Evolutionary conservation across 92 coral and sea anemone genomes (phyloP).

Genomic region (Nematostella vectensis): DNA sequence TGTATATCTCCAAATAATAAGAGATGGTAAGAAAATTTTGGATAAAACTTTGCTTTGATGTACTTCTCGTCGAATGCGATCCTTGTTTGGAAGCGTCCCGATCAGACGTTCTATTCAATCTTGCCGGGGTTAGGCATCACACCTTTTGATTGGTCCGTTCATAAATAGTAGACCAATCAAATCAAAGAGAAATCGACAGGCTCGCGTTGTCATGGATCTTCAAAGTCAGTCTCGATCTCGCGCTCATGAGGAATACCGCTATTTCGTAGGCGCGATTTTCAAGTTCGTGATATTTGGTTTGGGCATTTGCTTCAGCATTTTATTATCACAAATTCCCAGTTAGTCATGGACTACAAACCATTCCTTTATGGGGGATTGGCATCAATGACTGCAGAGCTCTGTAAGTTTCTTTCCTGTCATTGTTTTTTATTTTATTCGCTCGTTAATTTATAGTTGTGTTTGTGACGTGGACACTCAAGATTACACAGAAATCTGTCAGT

Average conservation of each 20-base stretch:
- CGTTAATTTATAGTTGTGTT: neutral
- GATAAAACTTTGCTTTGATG: neutral
- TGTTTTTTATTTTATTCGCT: neutral
- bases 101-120: slow-evolving; percentile 46
- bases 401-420: slow-evolving; percentile 26
- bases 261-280: neutral
- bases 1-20: neutral
- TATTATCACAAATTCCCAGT: neutral
- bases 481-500: too few species aligned
- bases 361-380: slow-evolving; percentile 95
- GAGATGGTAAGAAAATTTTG: neutral
- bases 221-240: slow-evolving; percentile 43
- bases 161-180: slow-evolving; percentile 55
- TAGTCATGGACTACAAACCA: slow-evolving; percentile 86
- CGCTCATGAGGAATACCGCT: slow-evolving; percentile 3
- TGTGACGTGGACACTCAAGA: slow-evolving; percentile 23
- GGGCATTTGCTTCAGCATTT: neutral
- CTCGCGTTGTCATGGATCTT: slow-evolving; percentile 32
- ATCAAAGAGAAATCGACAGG: slow-evolving; percentile 14
- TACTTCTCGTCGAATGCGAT: neutral
- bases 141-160: slow-evolving; percentile 59
- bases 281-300: neutral
- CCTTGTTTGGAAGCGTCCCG: slow-evolving; percentile 5
- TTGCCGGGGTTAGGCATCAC: slow-evolving; percentile 82
- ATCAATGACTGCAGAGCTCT: slow-evolving; percentile 96